Conservation (phyloP, 2,888 invertebrate species). For the Folsomia candida region DNA sequence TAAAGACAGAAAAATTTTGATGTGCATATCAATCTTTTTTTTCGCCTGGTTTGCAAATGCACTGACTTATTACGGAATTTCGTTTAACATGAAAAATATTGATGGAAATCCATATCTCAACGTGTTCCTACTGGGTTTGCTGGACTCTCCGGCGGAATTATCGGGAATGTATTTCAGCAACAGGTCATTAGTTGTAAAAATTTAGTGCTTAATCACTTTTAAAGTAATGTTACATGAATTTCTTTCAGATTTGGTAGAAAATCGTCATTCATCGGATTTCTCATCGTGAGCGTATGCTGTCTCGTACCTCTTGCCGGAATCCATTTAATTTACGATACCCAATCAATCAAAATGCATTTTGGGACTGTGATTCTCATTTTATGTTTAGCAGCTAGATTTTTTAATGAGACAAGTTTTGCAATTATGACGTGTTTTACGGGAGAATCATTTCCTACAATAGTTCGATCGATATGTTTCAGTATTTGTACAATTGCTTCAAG, state of each 20-base stretch:
- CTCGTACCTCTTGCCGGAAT: constrained; percentile 31
- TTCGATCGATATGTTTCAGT: constrained; percentile 40
- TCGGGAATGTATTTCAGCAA: constrained; percentile 44
- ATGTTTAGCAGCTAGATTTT: constrained; percentile 38
- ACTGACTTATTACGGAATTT: constrained; percentile 39
- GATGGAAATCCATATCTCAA: constrained; percentile 45
- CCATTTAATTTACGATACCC: constrained; percentile 3
- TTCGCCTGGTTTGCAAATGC: constrained; percentile 37
- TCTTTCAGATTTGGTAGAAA: constrained; percentile 40
- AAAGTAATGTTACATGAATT: neutral
- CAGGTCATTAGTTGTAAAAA: constrained; percentile 20
- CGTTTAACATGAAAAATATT: constrained; percentile 42
- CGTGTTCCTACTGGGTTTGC: constrained; percentile 31
- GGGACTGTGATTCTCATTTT: constrained; percentile 25
- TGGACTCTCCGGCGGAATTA: constrained; percentile 40
- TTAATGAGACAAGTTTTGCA: constrained; percentile 41
- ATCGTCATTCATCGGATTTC: constrained; percentile 31
- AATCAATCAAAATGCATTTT: constrained; percentile 5
- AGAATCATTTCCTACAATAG: constrained; percentile 45
- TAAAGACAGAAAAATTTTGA: constrained; percentile 23
- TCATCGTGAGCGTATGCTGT: constrained; percentile 30
- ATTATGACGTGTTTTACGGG: constrained; percentile 44
- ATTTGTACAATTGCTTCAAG: constrained; percentile 38
- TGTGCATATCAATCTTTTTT: constrained; percentile 29
- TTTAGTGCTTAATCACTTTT: neutral